A percentile compares a stretch with the other conserved stretches of the same genome.
Conservation (phyloP, 2,113 vertebrate genomes). For the Donacobius atricapilla region DNA sequence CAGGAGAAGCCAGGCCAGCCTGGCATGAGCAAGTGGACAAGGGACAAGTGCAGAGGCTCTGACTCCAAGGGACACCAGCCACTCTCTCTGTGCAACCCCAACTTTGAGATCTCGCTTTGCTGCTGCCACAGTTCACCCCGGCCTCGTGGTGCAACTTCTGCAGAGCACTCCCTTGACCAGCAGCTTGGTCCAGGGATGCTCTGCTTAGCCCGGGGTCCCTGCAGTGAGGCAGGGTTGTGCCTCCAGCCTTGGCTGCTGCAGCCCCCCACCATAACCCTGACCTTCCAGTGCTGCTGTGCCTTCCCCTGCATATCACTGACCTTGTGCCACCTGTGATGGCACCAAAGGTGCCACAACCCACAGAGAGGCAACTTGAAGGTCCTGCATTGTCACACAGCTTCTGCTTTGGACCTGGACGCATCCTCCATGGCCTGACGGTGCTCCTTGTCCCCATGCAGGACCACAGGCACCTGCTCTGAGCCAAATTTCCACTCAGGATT, state of each 20-base stretch:
- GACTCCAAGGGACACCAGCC: not conserved
- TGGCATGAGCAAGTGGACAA: fast-evolving
- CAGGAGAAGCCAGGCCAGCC: not conserved
- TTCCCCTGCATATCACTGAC: not conserved
- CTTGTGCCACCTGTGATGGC: not conserved
- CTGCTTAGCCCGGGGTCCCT: not conserved
- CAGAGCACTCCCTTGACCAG: not conserved
- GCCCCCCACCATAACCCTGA: not conserved
- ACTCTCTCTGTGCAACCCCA: fast-evolving
- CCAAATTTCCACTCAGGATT: not conserved
- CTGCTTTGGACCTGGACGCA: not conserved
- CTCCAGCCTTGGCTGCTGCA: not conserved
- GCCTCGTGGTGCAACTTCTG: fast-evolving
- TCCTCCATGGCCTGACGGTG: not conserved
- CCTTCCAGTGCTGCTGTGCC: not conserved
- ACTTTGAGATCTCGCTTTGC: not conserved
- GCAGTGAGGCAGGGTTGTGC: fast-evolving
- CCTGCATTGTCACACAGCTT: not conserved
- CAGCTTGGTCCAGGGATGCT: not conserved
- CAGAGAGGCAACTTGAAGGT: not conserved
- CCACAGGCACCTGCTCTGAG: not conserved
- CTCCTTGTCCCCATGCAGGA: not conserved
- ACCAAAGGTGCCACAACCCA: not conserved
- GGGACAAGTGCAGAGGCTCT: not conserved
- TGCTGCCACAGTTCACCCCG: not conserved